Percentiles rank a stretch among this genome's conserved stretches.
Conservation (phyloP, 1,140 invertebrate genomes). For the Sesamia nonagrioides region DNA sequence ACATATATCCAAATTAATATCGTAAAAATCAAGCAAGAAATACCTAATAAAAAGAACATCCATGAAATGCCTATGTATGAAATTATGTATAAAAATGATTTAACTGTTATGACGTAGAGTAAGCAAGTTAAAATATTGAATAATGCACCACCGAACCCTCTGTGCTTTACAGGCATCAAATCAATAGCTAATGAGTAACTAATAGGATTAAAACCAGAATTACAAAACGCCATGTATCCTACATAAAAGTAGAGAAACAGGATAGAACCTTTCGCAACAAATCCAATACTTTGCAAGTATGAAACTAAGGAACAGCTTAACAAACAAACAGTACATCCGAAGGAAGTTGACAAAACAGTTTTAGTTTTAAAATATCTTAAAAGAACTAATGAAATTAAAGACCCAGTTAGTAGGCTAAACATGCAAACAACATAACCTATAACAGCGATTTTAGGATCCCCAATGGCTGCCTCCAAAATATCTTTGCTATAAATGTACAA, state of each 20-base stretch:
- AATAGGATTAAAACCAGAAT: slow-evolving; percentile 24
- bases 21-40: background rate
- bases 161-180: slow-evolving; percentile 40
- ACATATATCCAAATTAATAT: slow-evolving; percentile 32
- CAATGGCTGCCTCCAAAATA: background rate
- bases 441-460: slow-evolving; percentile 1
- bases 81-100: slow-evolving; percentile 13
- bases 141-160: slow-evolving; percentile 36
- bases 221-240: background rate
- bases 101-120: slow-evolving; percentile 1
- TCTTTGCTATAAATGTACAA: slow-evolving; percentile 12
- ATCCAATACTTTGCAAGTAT: slow-evolving; percentile 17
- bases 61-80: background rate
- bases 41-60: background rate
- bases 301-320: background rate
- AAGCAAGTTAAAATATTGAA: slow-evolving; percentile 24
- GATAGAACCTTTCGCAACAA: background rate
- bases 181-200: slow-evolving; percentile 21
- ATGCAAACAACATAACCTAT: background rate
- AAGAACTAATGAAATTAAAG: slow-evolving; percentile 1
- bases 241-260: slow-evolving; percentile 7
- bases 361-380: slow-evolving; percentile 31
- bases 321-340: background rate
- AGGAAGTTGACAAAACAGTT: slow-evolving; percentile 1
- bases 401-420: background rate